Percentiles rank a stretch among this genome's conserved stretches.
Evolutionary conservation across 2,888 invertebrate species (phyloP).

Genomic region (Tinea semifulvella): DNA sequence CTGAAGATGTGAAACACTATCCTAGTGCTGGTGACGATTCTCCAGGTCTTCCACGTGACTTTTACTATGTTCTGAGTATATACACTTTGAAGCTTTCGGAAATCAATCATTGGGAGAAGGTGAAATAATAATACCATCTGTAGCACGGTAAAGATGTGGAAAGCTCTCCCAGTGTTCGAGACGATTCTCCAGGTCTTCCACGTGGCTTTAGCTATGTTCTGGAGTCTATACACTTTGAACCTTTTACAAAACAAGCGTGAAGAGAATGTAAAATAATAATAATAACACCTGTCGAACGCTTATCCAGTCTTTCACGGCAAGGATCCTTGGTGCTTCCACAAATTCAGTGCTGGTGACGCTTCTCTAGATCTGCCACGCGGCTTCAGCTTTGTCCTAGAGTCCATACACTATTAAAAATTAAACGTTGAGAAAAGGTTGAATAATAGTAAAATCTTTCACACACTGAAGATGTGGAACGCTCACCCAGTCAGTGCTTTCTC

Average conservation of each 20-base stretch:
- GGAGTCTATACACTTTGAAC: conserved; percentile 69
- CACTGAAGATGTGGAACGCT: too few relatives aligned
- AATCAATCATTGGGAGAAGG: conserved; percentile 33
- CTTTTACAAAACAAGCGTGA: conserved; percentile 58
- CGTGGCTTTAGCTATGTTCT: conserved; percentile 68
- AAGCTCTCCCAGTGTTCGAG: conserved; percentile 38
- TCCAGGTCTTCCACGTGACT: conserved; percentile 66
- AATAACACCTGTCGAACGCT: too few relatives aligned
- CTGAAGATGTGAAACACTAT: too few relatives aligned
- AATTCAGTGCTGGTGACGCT: conserved; percentile 44
- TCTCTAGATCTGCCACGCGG: conserved; percentile 65
- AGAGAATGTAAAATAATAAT: conserved; percentile 27
- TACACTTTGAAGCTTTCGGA: conserved; percentile 66
- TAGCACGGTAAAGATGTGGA: too few relatives aligned
- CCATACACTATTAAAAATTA: conserved; percentile 66
- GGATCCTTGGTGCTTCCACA: conserved; percentile 40
- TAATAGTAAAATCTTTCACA: too few relatives aligned
- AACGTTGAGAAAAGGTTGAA: conserved; percentile 24
- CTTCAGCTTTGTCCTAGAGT: conserved; percentile 71
- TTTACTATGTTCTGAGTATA: conserved; percentile 71
- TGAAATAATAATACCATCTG: too few relatives aligned
- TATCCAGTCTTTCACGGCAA: conserved; percentile 60
- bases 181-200: conserved; percentile 66
- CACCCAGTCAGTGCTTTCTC: too few relatives aligned
- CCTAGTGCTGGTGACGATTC: conserved; percentile 40